Evolutionary conservation across 2,888 invertebrate genomes (phyloP), one percentile per base, ranked within the genome.

Genomic region (Eurytoma adleriae): DNA sequence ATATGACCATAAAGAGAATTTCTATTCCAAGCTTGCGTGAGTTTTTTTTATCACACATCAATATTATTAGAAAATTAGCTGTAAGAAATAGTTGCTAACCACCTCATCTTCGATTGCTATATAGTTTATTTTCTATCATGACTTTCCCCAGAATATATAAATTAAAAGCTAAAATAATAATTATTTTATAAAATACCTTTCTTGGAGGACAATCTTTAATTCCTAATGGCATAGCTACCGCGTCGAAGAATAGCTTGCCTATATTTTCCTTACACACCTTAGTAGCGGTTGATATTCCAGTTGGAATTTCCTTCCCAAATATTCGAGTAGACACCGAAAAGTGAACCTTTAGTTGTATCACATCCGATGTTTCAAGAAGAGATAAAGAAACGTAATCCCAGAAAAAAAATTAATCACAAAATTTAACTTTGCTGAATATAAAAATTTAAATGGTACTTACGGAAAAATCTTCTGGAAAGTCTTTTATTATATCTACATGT

Each of bases 301-400:
- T 40, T 59, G 70, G 70, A 14, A 70, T 20, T 13, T 59, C 48
- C 12, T 48, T 18, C 14, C 70, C 70, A 40, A 70, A 57, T 7
- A 20, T 59, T n/a, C 59, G 57, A 48, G 40, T 18, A 4, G 5
- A n/a, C 13, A 18, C 2, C 24, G 24, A 5, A 4, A 18, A 5
- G 5, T 20, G 13, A 5, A 70, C 13, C 57, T 30, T 69, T 7
- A 40, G 10, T 1, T 10, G 10, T 40, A 40, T 10, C 7, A 1
- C 1, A 40, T 40, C 1, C 10, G 10, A 10, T 10, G 10, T 10
- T 10, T 10, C 1, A 10, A 40, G 7, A 40, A 10, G 1, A 0
- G 1, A 40, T 10, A 10, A 40, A 40, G 10, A 40, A 40, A 40
- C 0, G 10, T 40, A 3, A 30, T 0, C 7, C 4, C 30, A 30